Conservation (phyloP, 2,888 invertebrate species). For the Neoaliturus tenellus region DNA sequence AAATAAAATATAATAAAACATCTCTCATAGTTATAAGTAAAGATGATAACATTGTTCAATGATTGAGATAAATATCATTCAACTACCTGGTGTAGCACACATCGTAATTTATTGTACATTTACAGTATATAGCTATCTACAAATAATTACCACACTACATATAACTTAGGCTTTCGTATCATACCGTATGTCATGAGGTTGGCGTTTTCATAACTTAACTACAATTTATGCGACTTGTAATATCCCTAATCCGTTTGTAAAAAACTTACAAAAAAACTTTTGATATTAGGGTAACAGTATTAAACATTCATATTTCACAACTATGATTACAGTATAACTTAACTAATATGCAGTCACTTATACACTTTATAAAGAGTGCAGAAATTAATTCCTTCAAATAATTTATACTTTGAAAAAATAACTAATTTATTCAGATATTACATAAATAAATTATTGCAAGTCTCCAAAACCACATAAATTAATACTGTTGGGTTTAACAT, state of each 20-base stretch:
- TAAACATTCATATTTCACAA: slow-evolving; percentile 13
- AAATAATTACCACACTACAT: slow-evolving; percentile 38
- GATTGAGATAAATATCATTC: slow-evolving; percentile 15
- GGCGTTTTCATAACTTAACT: slow-evolving; percentile 18
- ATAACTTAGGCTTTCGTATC: slow-evolving; percentile 17
- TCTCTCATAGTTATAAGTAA: slow-evolving; percentile 26
- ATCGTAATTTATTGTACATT: slow-evolving; percentile 38
- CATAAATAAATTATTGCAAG: too few relatives aligned
- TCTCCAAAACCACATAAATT: not conserved
- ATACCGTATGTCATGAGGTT: slow-evolving; percentile 24
- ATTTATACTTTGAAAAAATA: not conserved
- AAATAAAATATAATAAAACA: slow-evolving; percentile 43
- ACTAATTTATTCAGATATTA: not conserved
- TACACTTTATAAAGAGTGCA: slow-evolving; percentile 1
- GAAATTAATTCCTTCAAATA: not conserved
- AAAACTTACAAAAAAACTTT: slow-evolving; percentile 35
- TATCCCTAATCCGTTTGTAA: slow-evolving; percentile 3
- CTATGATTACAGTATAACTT: slow-evolving; percentile 14
- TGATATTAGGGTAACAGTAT: slow-evolving; percentile 38
- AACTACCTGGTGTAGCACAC: slow-evolving; percentile 32
- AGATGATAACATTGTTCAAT: slow-evolving; percentile 37
- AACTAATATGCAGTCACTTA: slow-evolving; percentile 11
- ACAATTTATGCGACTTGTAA: slow-evolving; percentile 16
- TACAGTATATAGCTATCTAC: slow-evolving; percentile 42
- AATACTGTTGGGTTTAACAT: slow-evolving; percentile 1